Base-by-base conservation (phyloP, 2,797 vertebrate genomes). In the Carduelis carduelis region DNA sequence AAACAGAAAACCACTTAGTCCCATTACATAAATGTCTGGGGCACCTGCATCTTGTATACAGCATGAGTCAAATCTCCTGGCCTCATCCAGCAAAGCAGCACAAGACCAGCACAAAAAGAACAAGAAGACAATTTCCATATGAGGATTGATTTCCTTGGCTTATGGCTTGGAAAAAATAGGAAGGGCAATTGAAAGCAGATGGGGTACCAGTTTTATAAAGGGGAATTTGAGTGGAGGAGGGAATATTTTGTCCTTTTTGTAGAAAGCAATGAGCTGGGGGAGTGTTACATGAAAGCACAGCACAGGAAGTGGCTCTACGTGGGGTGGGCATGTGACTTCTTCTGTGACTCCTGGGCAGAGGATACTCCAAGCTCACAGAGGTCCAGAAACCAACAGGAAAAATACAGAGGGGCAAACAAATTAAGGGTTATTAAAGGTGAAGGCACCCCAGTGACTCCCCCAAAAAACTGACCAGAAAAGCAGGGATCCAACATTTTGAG, bases 311-410 rank as follows among this genome's bases (percentile, higher is more conserved):
- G 21, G 28, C 32, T 57, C 35, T 39, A 12, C 19, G 23, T 1
- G 1, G 15, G 12, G 12, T 2, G 4, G 23, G 34, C 3, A 7
- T 16, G 14, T 3, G 23, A 60, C 5, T 61, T 69, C 8, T 44
- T 66, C 34, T 32, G 11, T 14, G 30, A 17, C 16, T 52, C 32
- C 23, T 56, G 44, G 19, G 3, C 6, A 63, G 59, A 74, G 15
- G 71, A 30, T 37, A 50, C 11, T n/a, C n/a, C 2, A 4, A 35
- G 37, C 7, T 69, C 30, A 41, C 27, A 53, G 37, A 72, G 8
- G 14, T 63, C 56, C 50, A 32, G 32, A 69, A 63, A 71, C 30
- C 34, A 60, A 44, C 34, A 37, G 22, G 16, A 52, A 59, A 82
- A 59, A 19, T 16, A 11, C 3, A 57, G 17, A 16, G 22, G 9